Percentiles rank a stretch among this genome's conserved stretches.
Conservation (phyloP, 2,113 vertebrate species). For the Crotalus horridus region DNA sequence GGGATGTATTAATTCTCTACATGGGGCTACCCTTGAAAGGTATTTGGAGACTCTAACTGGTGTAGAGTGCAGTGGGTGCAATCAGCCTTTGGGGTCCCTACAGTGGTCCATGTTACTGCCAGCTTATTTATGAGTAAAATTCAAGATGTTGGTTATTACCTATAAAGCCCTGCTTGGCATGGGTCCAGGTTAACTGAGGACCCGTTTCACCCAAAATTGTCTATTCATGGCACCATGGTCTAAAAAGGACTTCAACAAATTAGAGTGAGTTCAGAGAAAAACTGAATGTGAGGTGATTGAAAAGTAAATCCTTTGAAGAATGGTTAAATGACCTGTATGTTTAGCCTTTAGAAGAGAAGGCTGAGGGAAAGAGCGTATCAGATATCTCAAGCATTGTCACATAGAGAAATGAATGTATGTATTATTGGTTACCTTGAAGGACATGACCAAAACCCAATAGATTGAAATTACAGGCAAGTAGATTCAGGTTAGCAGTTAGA, state of each 20-base stretch:
- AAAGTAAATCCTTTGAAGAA: neutral
- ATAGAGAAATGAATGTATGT: neutral
- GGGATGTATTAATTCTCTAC: neutral
- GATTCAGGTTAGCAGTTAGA: neutral
- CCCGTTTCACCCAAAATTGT: neutral
- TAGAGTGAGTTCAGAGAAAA: neutral
- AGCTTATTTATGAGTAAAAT: neutral
- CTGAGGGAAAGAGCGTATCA: neutral
- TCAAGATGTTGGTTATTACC: neutral
- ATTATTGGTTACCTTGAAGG: neutral
- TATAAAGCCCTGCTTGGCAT: neutral
- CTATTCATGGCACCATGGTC: neutral
- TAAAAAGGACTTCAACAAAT: neutral
- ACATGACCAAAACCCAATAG: neutral
- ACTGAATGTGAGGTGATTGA: neutral
- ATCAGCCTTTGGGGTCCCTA: neutral
- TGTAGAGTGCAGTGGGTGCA: neutral
- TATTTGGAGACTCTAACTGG: neutral
- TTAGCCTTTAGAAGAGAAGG: neutral
- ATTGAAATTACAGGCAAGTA: neutral
- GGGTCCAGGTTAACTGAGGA: neutral
- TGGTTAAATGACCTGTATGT: neutral
- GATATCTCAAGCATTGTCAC: neutral
- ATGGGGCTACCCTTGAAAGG: neutral
- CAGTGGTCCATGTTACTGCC: neutral